Conservation (phyloP, 2,888 invertebrate genomes). For the Megamerina dolium region DNA sequence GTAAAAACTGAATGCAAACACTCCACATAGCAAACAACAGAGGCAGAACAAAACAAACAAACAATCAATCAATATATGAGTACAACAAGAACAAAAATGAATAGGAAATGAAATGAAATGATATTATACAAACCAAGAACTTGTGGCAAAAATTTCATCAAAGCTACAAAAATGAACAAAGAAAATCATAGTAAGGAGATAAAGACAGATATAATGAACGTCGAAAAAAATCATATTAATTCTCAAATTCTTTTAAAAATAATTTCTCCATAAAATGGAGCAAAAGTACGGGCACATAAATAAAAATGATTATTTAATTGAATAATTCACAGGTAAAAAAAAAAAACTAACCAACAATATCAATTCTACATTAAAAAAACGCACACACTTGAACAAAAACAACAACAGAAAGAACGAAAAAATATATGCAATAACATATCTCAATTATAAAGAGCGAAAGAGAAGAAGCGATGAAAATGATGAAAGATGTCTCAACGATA, state of each 20-base stretch:
- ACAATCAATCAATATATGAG: conserved; percentile 1
- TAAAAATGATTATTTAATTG: background rate
- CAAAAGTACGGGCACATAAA: conserved; percentile 1
- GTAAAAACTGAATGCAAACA: background rate
- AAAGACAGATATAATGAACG: conserved; percentile 5
- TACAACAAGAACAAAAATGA: conserved; percentile 2
- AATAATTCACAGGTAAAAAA: no score
- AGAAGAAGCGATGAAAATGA: background rate
- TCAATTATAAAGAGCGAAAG: background rate
- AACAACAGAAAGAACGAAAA: no score
- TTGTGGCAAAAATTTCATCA: conserved; percentile 46
- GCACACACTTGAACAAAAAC: background rate
- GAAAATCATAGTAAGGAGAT: conserved; percentile 16
- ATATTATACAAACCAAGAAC: conserved; percentile 45
- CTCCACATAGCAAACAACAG: background rate
- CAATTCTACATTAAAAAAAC: background rate
- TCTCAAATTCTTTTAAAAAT: conserved; percentile 2
- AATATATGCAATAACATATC: background rate
- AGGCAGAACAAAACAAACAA: background rate
- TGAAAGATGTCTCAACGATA: no score
- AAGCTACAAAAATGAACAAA: conserved; percentile 40
- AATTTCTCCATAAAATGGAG: conserved; percentile 5
- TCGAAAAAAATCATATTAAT: conserved; percentile 2
- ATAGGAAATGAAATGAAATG: background rate
- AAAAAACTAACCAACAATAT: background rate